These are phyloP conservation scores for Resseliella maxima DNA, from an alignment of 2,888 invertebrate genomes.

Conservation along the genomic window DNA sequence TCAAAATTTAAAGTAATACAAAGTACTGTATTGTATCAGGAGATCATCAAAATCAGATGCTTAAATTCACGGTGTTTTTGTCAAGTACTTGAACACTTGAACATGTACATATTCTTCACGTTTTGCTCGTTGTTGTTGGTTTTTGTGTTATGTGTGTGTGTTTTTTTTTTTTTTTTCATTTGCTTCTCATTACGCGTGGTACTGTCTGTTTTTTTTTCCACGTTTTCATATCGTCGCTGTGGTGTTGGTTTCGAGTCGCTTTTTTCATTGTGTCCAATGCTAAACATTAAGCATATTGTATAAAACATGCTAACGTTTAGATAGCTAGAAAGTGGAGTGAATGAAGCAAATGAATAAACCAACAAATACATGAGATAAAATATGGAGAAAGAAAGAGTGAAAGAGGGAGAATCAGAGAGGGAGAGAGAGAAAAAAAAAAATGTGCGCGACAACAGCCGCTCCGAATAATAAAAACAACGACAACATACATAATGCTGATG, in stretches of 20 bases:
- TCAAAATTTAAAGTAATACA: conserved; percentile 61
- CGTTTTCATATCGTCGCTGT: conserved; percentile 30
- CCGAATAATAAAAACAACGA: neutral
- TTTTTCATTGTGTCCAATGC: neutral
- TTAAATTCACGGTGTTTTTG: conserved; percentile 21
- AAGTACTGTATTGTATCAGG: conserved; percentile 68
- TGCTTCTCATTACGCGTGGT: conserved; percentile 48
- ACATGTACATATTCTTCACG: conserved; percentile 44
- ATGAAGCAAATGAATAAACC: neutral
- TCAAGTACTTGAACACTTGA: conserved; percentile 54
- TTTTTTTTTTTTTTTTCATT: conserved; percentile 30
- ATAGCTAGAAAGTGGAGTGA: neutral
- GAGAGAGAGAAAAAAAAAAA: neutral
- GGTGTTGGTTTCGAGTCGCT: neutral
- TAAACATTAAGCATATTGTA: conserved; percentile 8
- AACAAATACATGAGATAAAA: neutral
- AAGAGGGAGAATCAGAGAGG: neutral
- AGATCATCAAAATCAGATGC: conserved; percentile 62
- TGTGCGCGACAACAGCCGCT: neutral
- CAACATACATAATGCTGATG: neutral
- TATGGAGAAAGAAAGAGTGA: neutral
- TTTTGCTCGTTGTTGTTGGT: neutral
- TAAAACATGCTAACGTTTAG: conserved; percentile 5
- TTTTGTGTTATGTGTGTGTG: no score
- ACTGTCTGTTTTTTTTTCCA: conserved; percentile 45